Conservation (phyloP, 2,797 vertebrate species). For the Hypotaenidia okinawae region DNA sequence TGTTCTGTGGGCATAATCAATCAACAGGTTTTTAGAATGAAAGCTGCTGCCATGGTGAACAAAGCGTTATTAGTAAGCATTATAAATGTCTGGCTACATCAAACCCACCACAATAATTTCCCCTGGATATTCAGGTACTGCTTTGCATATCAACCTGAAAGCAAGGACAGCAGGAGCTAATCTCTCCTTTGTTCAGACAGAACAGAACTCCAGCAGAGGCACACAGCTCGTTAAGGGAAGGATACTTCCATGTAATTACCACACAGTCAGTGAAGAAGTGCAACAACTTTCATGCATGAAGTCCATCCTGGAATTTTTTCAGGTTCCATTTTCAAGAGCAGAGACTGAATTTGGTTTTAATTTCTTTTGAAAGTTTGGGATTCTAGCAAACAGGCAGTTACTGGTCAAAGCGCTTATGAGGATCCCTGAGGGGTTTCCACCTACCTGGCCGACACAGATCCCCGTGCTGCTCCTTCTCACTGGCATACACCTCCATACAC, state of each 20-base stretch:
- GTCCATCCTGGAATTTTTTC: too few species aligned
- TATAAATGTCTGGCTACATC: neutral
- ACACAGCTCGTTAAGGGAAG: neutral
- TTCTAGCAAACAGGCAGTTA: neutral
- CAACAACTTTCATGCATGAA: neutral
- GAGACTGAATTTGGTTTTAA: neutral
- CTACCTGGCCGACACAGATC: slow-evolving; percentile 94
- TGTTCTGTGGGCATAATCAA: neutral
- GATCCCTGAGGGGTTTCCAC: neutral
- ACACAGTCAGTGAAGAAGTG: neutral
- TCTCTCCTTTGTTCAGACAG: neutral
- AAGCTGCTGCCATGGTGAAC: neutral
- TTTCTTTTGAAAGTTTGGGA: neutral
- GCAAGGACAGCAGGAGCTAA: neutral
- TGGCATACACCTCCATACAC: slow-evolving; percentile 94
- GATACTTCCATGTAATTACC: neutral
- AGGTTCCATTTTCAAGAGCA: neutral
- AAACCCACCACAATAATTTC: neutral
- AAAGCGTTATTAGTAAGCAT: neutral
- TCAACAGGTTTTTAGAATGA: neutral
- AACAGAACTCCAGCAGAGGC: neutral
- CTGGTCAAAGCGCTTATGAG: neutral
- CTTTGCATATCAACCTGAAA: neutral
- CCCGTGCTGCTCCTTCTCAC: slow-evolving; percentile 95
- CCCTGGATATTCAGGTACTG: neutral